A percentile compares a stretch with the other conserved stretches of the same genome.
Evolutionary conservation across 2,113 vertebrate species (phyloP).

Genomic region (Miniopterus natalensis): DNA sequence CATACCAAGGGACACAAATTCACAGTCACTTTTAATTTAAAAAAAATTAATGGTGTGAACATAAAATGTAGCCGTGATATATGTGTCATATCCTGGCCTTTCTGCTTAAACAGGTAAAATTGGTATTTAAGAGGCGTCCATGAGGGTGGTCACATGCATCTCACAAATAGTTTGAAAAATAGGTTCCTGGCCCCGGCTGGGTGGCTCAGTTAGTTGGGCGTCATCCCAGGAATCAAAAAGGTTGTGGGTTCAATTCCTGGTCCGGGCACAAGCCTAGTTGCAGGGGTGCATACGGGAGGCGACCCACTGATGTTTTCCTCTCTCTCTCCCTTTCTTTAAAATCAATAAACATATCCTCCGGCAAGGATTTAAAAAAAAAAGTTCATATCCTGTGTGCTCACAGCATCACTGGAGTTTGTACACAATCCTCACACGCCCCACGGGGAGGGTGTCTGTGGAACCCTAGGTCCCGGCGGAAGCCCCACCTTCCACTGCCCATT

Average conservation of each 20-base stretch:
- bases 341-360: no score
- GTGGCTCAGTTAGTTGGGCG: no score
- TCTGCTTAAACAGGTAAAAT: neutral
- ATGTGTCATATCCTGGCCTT: neutral
- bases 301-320: no score
- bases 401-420: neutral
- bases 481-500: neutral
- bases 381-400: neutral
- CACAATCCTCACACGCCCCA: neutral
- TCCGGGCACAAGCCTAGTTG: no score
- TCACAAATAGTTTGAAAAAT: neutral
- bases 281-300: no score
- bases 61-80: neutral
- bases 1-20: neutral
- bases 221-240: no score
- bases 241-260: no score
- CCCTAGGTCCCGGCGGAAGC: neutral
- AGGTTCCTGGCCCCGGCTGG: neutral
- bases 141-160: neutral
- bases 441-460: neutral
- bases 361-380: no score
- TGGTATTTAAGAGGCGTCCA: neutral
- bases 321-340: no score
- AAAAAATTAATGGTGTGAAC: neutral
- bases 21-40: neutral